phyloP scores from a whole-genome alignment of 2,113 vertebrate genomes.

The Gila orcuttii region DNA sequence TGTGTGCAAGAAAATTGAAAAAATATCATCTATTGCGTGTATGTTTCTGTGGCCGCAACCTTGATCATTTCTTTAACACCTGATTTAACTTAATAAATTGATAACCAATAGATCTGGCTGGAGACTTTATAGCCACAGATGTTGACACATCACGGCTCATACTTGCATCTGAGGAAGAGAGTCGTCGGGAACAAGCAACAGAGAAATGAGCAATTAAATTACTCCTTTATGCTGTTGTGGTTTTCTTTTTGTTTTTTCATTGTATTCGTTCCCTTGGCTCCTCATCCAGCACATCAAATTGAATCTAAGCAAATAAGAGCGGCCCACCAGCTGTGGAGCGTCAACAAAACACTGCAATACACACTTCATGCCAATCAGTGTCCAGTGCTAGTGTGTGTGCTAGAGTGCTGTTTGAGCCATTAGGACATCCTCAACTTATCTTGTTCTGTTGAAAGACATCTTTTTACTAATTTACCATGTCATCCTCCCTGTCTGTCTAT shows the following conservation, averaged over 20 bases:
- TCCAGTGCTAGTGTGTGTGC: conserved; percentile 30
- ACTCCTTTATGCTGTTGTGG: conserved; percentile 13
- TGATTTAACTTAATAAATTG: conserved; percentile 3
- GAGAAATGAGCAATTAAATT: conserved; percentile 43
- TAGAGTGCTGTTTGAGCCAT: conserved; percentile 16
- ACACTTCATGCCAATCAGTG: conserved; percentile 39
- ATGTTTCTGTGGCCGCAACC: neutral
- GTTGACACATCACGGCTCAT: neutral
- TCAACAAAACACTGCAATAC: conserved; percentile 22
- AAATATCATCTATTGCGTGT: neutral
- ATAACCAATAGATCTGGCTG: conserved; percentile 22
- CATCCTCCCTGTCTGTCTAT: neutral
- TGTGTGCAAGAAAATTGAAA: neutral
- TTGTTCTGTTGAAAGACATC: neutral
- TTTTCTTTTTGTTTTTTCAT: conserved; percentile 16
- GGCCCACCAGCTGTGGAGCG: conserved; percentile 27
- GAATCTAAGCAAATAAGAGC: conserved; percentile 47
- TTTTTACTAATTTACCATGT: conserved; percentile 4
- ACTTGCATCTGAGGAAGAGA: neutral
- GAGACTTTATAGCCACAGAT: conserved; percentile 21
- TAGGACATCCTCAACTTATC: neutral
- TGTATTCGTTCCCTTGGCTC: conserved; percentile 19
- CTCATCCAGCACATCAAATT: conserved; percentile 41
- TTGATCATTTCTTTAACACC: conserved; percentile 32
- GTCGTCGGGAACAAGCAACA: neutral